Percentiles rank a stretch among this genome's conserved stretches.
phyloP scores from a whole-genome alignment of 1,140 invertebrate species.

The Meloidogyne exigua region DNA sequence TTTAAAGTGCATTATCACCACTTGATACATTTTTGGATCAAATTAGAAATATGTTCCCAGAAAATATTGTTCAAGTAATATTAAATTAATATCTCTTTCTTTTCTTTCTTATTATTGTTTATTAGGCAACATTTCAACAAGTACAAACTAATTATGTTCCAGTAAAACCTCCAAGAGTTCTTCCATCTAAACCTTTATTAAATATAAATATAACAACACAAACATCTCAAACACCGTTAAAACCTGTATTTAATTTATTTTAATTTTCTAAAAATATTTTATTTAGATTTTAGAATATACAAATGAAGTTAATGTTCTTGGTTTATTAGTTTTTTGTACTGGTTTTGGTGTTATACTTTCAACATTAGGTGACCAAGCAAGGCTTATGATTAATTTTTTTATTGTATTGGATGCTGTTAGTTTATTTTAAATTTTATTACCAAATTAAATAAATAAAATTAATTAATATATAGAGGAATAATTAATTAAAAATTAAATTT shows the following conservation, averaged over 20 bases:
- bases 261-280: too few species aligned
- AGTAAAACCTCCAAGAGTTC: conserved; percentile 31
- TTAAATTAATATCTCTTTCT: neutral
- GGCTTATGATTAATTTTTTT: conserved; percentile 67
- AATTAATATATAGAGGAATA: too few species aligned
- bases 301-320: conserved; percentile 66
- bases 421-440: too few species aligned
- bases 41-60: conserved; percentile 69
- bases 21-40: conserved; percentile 88
- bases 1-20: conserved; percentile 71
- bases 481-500: too few species aligned
- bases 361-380: conserved; percentile 62
- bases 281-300: conserved; percentile 54
- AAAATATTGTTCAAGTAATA: conserved; percentile 49
- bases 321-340: conserved; percentile 68
- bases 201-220: conserved; percentile 6
- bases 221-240: conserved; percentile 37
- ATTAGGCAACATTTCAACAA: conserved; percentile 56
- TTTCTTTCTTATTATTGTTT: neutral
- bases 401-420: conserved; percentile 66
- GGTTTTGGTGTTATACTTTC: conserved; percentile 67
- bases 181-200: conserved; percentile 5
- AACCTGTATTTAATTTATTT: too few species aligned
- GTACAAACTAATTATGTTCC: conserved; percentile 54
- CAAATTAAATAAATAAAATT: too few species aligned